phyloP scores from a whole-genome alignment of 2,888 invertebrate species.

The Hyposoter dolosus region DNA sequence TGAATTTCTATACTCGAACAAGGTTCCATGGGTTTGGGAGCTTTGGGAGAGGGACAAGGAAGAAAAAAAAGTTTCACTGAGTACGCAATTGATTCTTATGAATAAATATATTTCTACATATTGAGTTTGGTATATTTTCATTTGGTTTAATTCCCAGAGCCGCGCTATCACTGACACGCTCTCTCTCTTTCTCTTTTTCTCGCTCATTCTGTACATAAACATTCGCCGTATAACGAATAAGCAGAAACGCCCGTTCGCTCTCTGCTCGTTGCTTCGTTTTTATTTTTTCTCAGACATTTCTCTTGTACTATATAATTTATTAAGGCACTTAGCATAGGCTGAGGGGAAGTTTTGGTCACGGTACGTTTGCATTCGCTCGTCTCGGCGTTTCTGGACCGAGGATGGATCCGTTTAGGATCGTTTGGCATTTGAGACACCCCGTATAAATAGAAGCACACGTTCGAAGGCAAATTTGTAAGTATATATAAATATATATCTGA shows the following conservation, averaged over 20 bases:
- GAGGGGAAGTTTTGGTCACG: slow-evolving; percentile 79
- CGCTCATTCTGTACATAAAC: slow-evolving; percentile 31
- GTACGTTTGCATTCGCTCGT: slow-evolving; percentile 80
- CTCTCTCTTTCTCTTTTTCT: not conserved
- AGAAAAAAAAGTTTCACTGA: not conserved
- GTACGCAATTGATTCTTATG: slow-evolving; percentile 20
- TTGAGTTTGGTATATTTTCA: slow-evolving; percentile 47
- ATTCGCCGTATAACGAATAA: slow-evolving; percentile 52
- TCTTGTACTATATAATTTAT: slow-evolving; percentile 79
- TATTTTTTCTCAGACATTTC: slow-evolving; percentile 29
- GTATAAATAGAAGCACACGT: slow-evolving; percentile 82
- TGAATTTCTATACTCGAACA: not conserved
- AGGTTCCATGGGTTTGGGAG: not conserved
- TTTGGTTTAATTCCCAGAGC: slow-evolving; percentile 38
- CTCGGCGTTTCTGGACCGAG: slow-evolving; percentile 74
- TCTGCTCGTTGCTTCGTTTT: not conserved
- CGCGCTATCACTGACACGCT: slow-evolving; percentile 16
- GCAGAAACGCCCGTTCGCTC: slow-evolving; percentile 28
- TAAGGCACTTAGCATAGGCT: slow-evolving; percentile 81
- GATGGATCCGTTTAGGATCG: slow-evolving; percentile 78
- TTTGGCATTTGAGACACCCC: slow-evolving; percentile 82
- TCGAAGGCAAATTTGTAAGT: slow-evolving; percentile 3
- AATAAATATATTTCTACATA: slow-evolving; percentile 27
- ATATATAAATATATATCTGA: slow-evolving; percentile 2
- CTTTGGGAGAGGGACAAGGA: not conserved